Conservation (phyloP, 1,140 invertebrate species). For the Pachypeltis micranthus region DNA sequence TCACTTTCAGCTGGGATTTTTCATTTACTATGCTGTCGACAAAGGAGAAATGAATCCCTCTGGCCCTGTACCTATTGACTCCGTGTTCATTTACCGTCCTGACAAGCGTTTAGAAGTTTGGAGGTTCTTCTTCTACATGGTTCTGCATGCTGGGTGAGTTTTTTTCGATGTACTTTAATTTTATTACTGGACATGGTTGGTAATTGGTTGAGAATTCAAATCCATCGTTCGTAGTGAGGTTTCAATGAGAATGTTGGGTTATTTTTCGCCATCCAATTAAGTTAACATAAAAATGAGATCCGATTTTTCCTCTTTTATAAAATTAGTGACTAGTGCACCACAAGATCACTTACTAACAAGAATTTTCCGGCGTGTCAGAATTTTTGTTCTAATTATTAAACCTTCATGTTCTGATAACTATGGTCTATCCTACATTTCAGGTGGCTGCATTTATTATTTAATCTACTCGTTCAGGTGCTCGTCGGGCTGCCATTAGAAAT, state of each 20-base stretch:
- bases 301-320: conserved; percentile 1
- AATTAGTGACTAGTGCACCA: too few relatives aligned
- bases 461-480: conserved; percentile 79
- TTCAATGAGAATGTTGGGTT: too few relatives aligned
- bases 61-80: conserved; percentile 83
- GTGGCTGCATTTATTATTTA: conserved; percentile 91
- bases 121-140: conserved; percentile 90
- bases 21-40: conserved; percentile 76
- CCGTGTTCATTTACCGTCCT: conserved; percentile 84
- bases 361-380: background rate
- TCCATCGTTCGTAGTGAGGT: background rate
- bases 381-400: background rate
- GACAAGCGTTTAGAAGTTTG: conserved; percentile 83
- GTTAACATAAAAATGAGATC: too few relatives aligned
- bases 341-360: too few relatives aligned
- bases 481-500: conserved; percentile 90
- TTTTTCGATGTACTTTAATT: too few relatives aligned
- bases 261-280: too few relatives aligned
- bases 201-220: background rate
- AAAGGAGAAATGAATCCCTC: conserved; percentile 70
- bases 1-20: conserved; percentile 72
- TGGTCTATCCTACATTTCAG: too few relatives aligned
- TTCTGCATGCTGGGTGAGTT: conserved; percentile 81
- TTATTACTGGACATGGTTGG: background rate
- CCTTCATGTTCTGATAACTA: background rate